Base-by-base conservation (phyloP, 2,113 vertebrate genomes). In the Heteronetta atricapilla region DNA sequence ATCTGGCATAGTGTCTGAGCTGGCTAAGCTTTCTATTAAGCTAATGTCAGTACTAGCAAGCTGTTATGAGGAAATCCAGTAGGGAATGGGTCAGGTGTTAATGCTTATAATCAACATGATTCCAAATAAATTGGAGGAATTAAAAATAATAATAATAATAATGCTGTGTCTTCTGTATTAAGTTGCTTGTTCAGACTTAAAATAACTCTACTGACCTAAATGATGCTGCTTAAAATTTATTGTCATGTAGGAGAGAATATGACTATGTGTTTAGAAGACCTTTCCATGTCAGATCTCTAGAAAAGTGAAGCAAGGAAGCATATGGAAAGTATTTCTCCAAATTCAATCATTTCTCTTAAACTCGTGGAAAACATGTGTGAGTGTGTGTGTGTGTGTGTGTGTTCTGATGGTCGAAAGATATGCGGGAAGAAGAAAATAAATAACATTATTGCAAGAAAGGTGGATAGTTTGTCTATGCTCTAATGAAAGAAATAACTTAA, bases 1-100 rank as follows among this genome's bases (percentile, higher is more conserved):
- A 92, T 90, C 73, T 96, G 95, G 93, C 91, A 90, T 83, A 64
- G 53, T 81, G 14, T 94, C 66, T 90, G 52, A 94, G 38, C 86
- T 96, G 90, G 68, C 90, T 90, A n/a, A 22, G 26, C 82, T 73
- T 90, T 92, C 64, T 79, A 6, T 53, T 78, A 60, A 74, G 23
- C 42, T 95, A 81, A 46, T 90, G 56, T 94, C 88, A 86, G 60
- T 93, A 34, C 52, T 94, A 42, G 80, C 95, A 78, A 91, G 3
- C 4, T 86, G 26, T 21, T 88, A 42, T 15, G 34, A 84, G 64
- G 56, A 64, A 88, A 93, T 86, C 69, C 86, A 88, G 16, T 6
- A 84, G 80, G 86, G 90, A 96, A 78, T 53, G 38, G 64, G 40
- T 94, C 85, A 74, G 85, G 93, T 94, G 69, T 75, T 93, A 94